phyloP scores from a whole-genome alignment of 2,113 vertebrate genomes.

The Argyrosomus japonicus region DNA sequence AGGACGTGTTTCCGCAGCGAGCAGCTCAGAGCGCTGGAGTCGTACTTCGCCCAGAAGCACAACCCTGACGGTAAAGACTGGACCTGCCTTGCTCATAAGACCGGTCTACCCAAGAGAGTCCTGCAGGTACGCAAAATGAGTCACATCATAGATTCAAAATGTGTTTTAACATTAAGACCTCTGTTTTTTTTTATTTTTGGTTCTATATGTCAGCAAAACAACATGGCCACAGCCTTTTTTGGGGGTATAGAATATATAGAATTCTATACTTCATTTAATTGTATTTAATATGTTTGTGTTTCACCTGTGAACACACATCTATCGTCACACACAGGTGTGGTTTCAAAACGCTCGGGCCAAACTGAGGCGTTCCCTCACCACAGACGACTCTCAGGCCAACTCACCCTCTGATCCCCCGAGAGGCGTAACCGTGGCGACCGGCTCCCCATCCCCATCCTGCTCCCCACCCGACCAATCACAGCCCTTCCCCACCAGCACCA shows the following conservation, averaged over 20 bases:
- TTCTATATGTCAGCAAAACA: no score
- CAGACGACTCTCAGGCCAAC: slow-evolving; percentile 67
- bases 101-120: slow-evolving; percentile 83
- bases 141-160: no score
- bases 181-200: no score
- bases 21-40: slow-evolving; percentile 82
- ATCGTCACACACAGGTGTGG: slow-evolving; percentile 76
- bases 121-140: slow-evolving; percentile 69
- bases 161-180: background rate
- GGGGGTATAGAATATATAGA: background rate
- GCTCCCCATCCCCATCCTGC: slow-evolving; percentile 14
- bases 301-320: background rate
- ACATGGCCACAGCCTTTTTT: no score
- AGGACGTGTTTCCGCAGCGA: slow-evolving; percentile 83
- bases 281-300: background rate
- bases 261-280: background rate
- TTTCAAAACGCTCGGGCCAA: slow-evolving; percentile 85
- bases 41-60: slow-evolving; percentile 81
- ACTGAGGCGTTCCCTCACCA: slow-evolving; percentile 76
- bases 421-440: slow-evolving; percentile 30
- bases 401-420: slow-evolving; percentile 29
- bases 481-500: slow-evolving; percentile 72
- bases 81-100: slow-evolving; percentile 79
- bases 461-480: slow-evolving; percentile 11
- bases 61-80: slow-evolving; percentile 83